Evolutionary conservation across 1,140 invertebrate genomes (phyloP), one percentile per base, ranked within the genome.

Genomic region (Drosophila funebris): DNA sequence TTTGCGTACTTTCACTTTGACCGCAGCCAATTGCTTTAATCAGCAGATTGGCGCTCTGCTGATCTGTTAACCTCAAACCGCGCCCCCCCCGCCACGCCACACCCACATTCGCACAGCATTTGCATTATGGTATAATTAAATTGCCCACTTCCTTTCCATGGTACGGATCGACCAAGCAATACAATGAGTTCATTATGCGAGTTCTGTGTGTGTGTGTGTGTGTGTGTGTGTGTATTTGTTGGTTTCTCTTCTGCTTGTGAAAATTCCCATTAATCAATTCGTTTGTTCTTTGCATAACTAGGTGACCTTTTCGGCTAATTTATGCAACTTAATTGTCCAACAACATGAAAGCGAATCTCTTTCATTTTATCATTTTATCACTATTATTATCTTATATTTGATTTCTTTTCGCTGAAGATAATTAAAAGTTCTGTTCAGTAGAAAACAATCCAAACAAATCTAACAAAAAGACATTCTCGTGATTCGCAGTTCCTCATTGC

Each of bases 201-300:
- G 36, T 71, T 82, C 71, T 13, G 24, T 52, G 6, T 52, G 13
- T 29, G 27, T 33, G 16, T 43, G 24, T 33, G 16, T 54, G 27
- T 46, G 2, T 27, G 11, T 43, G 13, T 24, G 22, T 56, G 27
- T 66, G 63, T 57, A 22, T 20, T 13, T n/a, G 27, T 22, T 33
- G n/a, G n/a, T n/a, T n/a, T n/a, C n/a, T n/a, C 46, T 31, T 48
- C 8, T 24, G 63, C 31, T 66, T 78, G 82, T 64, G 82, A 87
- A 87, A 72, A 63, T 82, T 87, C 78, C 33, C 67, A 87, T 87
- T 88, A 78, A 78, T 87, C 83, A 87, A 87, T 87, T 87, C 83
- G 78, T 78, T 87, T 87, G 82, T 87, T 87, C 67, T 88, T 16
- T 27, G 36, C 41, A 53, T 41, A 87, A 82, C 67, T 87, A 76